Evolutionary conservation across 2,888 invertebrate genomes (phyloP), one percentile per base, ranked within the genome.

Genomic region (Thymelicus lineola): DNA sequence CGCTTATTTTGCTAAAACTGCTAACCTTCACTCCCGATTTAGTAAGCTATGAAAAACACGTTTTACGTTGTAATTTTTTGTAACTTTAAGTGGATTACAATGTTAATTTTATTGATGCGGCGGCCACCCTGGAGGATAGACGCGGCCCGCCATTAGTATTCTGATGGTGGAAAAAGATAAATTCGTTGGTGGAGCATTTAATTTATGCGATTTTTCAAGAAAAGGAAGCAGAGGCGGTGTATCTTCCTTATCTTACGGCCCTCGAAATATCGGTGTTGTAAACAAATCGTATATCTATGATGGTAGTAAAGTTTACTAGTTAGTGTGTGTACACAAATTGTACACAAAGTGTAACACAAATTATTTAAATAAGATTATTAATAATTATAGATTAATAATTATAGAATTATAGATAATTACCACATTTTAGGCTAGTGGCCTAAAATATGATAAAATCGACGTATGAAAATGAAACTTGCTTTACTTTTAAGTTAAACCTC

Each of bases 31-130:
- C 28, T 48, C 15, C 17, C 53, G 84, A 81, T 53, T 78, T 76
- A 72, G 73, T 72, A 72, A 74, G 75, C 75, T 74, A 77, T 78
- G 74, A 75, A 75, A 76, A 79, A 77, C 81, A 84, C 83, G 83
- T 82, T 84, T 87, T 82, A 79, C 85, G 62, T 84, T 86, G 86
- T 86, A 87, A 86, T 88, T 88, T 91, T 89, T 87, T 83, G 81
- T 81, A 82, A 84, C 85, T 85, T 82, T 90, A 91, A 92, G 89
- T 91, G 88, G 91, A 92, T 92, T 90, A 93, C 88, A 88, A 92
- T 92, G 91, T 91, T 92, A 92, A 93, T 93, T 93, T 93, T 89
- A 92, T 91, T 90, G 91, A 91, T 90, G 91, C 87, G 80, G 80
- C 85, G 82, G 82, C 87, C 83, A 82, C 87, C 85, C 84, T 76